phyloP scores from a whole-genome alignment of 2,797 vertebrate genomes.

The Perodicticus potto region DNA sequence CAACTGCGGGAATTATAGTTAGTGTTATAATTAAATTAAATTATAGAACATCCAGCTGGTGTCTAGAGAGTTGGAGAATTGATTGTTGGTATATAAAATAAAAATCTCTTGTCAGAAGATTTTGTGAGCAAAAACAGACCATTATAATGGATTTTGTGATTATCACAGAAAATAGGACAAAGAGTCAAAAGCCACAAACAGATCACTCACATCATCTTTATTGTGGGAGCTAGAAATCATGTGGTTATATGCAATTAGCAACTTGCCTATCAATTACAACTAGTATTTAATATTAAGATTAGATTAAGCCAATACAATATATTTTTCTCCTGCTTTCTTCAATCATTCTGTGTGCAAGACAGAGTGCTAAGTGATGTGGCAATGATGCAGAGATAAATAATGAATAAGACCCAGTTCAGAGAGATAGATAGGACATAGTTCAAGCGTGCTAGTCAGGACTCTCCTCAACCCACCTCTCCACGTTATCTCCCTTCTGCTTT shows the following conservation, averaged over 20 bases:
- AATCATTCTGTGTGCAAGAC: background rate
- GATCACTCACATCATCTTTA: background rate
- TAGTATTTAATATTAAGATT: background rate
- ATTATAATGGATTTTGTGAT: background rate
- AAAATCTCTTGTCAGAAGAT: background rate
- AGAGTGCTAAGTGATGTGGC: background rate
- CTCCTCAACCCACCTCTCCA: background rate
- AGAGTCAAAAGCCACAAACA: background rate
- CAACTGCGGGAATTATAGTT: background rate
- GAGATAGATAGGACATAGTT: background rate
- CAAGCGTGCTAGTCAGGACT: background rate
- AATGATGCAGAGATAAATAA: background rate
- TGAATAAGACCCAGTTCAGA: background rate
- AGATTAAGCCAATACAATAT: background rate
- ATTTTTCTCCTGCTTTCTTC: background rate
- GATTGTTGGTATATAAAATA: background rate
- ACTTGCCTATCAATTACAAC: background rate
- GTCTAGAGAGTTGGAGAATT: background rate
- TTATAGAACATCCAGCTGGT: background rate
- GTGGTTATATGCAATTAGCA: background rate
- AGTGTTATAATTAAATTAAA: slow-evolving; percentile 33
- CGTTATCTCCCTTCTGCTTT: background rate
- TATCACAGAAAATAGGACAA: background rate
- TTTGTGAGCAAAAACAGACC: background rate
- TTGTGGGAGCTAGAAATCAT: background rate